Conservation (phyloP, 2,797 vertebrate genomes). For the Gorsachius magnificus region DNA sequence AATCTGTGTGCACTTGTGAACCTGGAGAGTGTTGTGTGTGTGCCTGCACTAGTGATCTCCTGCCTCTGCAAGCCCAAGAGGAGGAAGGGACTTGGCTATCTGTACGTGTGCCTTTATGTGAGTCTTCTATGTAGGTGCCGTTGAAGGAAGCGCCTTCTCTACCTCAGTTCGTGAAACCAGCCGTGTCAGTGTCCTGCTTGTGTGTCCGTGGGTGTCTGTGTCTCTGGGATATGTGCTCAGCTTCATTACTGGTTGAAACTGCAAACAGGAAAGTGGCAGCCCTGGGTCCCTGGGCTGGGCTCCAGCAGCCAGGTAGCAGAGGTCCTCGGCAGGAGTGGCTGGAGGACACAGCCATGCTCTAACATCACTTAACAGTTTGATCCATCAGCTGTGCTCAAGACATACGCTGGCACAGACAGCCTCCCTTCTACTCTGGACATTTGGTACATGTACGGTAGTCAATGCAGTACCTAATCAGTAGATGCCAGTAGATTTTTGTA, state of each 20-base stretch:
- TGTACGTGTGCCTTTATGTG: not conserved
- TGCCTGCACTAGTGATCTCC: not conserved
- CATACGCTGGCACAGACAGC: fast-evolving
- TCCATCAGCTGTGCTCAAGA: not conserved
- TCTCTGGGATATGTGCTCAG: not conserved
- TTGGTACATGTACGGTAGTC: not conserved
- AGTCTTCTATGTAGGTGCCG: not conserved
- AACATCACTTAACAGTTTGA: not conserved
- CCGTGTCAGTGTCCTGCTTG: not conserved
- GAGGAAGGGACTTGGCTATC: not conserved
- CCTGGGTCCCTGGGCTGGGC: not conserved
- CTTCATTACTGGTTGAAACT: not conserved
- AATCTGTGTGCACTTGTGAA: not conserved
- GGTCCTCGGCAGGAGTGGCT: not conserved
- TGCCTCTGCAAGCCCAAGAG: not conserved
- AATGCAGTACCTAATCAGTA: not conserved
- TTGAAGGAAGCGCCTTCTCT: not conserved
- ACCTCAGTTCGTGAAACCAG: not conserved
- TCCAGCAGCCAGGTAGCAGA: not conserved
- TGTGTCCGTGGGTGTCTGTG: not conserved
- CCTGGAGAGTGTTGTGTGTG: not conserved
- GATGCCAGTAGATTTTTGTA: not conserved
- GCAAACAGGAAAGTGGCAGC: not conserved
- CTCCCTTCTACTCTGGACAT: not conserved
- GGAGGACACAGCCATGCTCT: not conserved